Evolutionary conservation across 2,888 invertebrate genomes (phyloP), one percentile per base, ranked within the genome.

Genomic region (Anarsia innoxiella): DNA sequence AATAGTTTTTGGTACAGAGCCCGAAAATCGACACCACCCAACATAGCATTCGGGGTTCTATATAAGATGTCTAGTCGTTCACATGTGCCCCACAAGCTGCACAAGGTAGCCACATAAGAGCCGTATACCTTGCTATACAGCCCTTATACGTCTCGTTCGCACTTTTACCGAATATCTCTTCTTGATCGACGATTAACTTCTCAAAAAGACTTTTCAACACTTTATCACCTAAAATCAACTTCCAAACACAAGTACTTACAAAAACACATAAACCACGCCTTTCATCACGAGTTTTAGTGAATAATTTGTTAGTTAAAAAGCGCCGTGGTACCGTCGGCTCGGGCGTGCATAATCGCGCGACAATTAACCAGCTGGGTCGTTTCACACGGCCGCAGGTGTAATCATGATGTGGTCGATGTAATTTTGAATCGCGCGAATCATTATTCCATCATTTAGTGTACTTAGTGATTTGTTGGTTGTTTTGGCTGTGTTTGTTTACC

Each of bases 261-360:
- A 19, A 19, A 8, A 3, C 19, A 19, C 19, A 5, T 3, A 19
- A 5, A 8, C 19, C 8, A 3, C 8, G 19, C 19, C 19, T 19
- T 5, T 8, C 19, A 3, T 8, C 8, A 5, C 3, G 19, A 8
- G 19, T 5, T 19, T 19, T 3, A 5, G 8, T 19, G 19, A 3
- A 8, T 19, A 8, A 19, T 19, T 19, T 19, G 3, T 8, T 5
- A 3, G 19, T 19, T 8, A 19, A 8, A 19, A 19, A 19, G 9
- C 13, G n/a, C n/a, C 9, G 12, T 13, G 32, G 32, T 23, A 23
- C 23, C 23, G 13, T 8, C 29, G 23, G 12, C n/a, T 9, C 13
- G 25, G n/a, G 33, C 33, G 11, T 25, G 11, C 23, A 13, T 25
- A 33, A 33, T 33, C 33, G 33, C 13, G 25, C 26, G 33, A 33